phyloP scores from a whole-genome alignment of 2,888 invertebrate genomes.

The Blastobasis adustella region DNA sequence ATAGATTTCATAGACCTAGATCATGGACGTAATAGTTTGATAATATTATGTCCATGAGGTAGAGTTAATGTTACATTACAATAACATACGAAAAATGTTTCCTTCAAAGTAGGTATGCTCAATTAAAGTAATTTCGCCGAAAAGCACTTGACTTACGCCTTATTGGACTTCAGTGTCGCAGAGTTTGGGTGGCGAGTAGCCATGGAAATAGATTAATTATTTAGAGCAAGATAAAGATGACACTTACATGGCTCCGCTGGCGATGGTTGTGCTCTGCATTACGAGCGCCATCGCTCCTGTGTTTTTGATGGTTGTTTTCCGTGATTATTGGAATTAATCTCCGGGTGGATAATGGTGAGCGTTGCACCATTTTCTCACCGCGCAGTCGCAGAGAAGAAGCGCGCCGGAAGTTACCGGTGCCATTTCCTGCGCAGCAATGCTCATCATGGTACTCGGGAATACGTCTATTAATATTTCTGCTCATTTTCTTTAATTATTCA shows the following conservation, averaged over 20 bases:
- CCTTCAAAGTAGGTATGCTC: no score
- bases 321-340: slow-evolving; percentile 77
- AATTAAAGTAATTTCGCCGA: no score
- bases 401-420: slow-evolving; percentile 75
- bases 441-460: slow-evolving; percentile 63
- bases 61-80: no score
- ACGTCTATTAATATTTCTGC: slow-evolving; percentile 57
- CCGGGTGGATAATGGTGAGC: slow-evolving; percentile 68
- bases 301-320: slow-evolving; percentile 72
- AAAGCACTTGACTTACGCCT: no score
- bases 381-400: slow-evolving; percentile 81
- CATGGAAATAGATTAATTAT: slow-evolving; percentile 26
- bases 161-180: slow-evolving; percentile 6
- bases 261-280: slow-evolving; percentile 64
- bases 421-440: slow-evolving; percentile 68
- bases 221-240: slow-evolving; percentile 3
- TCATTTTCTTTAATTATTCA: slow-evolving; percentile 62
- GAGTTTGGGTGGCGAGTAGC: slow-evolving; percentile 23
- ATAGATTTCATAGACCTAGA: no score
- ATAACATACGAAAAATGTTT: no score
- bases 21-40: no score
- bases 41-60: no score
- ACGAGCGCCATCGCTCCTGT: slow-evolving; percentile 62
- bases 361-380: slow-evolving; percentile 76
- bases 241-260: slow-evolving; percentile 75